phyloP scores from a whole-genome alignment of 1,140 invertebrate species.

The Bombus cullumanus region DNA sequence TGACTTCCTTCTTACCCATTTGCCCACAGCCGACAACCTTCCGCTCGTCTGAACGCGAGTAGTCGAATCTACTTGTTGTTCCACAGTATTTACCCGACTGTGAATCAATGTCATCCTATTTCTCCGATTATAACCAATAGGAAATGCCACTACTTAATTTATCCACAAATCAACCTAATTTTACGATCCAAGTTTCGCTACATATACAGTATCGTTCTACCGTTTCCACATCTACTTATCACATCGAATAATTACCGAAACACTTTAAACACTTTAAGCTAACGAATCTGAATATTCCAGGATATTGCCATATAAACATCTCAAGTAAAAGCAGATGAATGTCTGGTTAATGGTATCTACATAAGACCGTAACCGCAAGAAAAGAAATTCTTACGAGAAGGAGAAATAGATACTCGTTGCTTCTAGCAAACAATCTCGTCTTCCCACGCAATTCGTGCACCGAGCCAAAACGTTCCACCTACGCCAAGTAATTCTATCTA shows the following conservation, averaged over 20 bases:
- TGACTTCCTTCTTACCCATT: neutral
- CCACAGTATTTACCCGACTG: neutral
- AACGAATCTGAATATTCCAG: no score
- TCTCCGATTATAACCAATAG: neutral
- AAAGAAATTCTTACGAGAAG: no score
- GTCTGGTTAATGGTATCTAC: no score
- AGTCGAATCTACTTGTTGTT: constrained; percentile 2
- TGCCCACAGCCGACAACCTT: neutral
- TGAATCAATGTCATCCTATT: neutral
- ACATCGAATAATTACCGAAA: no score
- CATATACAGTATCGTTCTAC: neutral
- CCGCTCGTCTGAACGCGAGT: neutral
- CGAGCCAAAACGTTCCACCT: constrained; percentile 5
- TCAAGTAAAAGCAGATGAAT: no score
- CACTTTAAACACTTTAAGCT: no score
- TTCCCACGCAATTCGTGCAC: neutral
- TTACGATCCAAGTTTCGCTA: no score
- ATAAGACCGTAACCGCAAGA: no score
- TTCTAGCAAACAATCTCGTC: no score
- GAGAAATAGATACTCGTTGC: no score
- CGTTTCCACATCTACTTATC: no score
- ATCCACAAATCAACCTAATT: neutral
- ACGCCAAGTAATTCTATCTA: constrained; percentile 22
- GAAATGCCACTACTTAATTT: neutral
- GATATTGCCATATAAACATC: no score